Conservation (phyloP, 2,888 invertebrate genomes). For the Drosophila rellima region DNA sequence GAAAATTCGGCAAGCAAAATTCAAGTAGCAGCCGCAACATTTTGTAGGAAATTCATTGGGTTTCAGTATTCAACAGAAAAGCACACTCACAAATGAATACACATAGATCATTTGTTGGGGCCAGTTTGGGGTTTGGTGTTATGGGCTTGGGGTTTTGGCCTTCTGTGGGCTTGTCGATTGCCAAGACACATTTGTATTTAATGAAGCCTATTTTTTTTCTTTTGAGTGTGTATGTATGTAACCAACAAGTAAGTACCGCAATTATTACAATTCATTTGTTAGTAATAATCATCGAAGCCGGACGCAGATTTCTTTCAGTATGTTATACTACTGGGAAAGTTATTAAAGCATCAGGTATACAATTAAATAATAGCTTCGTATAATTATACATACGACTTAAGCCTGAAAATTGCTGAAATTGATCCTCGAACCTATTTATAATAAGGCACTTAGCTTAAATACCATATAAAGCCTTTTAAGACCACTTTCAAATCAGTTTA, state of each 20-base stretch:
- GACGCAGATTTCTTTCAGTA: not conserved
- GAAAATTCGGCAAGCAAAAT: slow-evolving; percentile 59
- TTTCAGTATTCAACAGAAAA: slow-evolving; percentile 20
- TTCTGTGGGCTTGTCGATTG: slow-evolving; percentile 51
- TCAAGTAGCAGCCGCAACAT: slow-evolving; percentile 49
- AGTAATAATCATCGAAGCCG: slow-evolving; percentile 46
- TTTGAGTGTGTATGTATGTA: slow-evolving; percentile 10
- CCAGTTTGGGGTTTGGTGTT: slow-evolving; percentile 31
- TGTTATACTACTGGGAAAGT: too few relatives aligned
- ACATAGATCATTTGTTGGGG: slow-evolving; percentile 60
- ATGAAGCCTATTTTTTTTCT: slow-evolving; percentile 73
- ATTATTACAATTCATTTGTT: slow-evolving; percentile 64
- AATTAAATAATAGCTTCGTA: not conserved
- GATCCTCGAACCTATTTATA: not conserved
- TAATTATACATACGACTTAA: not conserved
- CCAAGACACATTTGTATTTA: slow-evolving; percentile 71
- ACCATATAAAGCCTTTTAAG: not conserved
- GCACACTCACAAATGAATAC: slow-evolving; percentile 33
- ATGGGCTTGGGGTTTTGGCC: slow-evolving; percentile 11
- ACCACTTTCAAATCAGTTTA: not conserved
- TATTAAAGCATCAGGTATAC: too few relatives aligned
- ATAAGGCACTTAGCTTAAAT: not conserved
- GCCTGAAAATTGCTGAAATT: not conserved
- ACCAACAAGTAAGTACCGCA: slow-evolving; percentile 64
- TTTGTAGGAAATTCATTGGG: slow-evolving; percentile 30